Percentiles rank a stretch among this genome's conserved stretches.
Evolutionary conservation across 2,888 invertebrate genomes (phyloP).

Genomic region (Pimpla rufipes): DNA sequence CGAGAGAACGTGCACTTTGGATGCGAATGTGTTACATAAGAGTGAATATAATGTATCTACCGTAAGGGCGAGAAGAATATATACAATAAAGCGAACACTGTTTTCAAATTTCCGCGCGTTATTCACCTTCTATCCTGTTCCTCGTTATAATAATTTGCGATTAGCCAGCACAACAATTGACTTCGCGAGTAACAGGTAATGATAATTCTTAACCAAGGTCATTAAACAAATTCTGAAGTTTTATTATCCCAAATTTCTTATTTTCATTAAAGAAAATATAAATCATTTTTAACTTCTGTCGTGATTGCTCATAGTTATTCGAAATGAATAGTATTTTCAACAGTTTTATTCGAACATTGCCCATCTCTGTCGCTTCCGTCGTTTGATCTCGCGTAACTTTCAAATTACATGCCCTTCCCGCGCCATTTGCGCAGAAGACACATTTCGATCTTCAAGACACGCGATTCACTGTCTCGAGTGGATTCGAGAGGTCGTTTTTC

Average conservation of each 20-base stretch:
- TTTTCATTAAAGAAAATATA: too few species aligned
- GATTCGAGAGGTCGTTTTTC: conserved; percentile 26
- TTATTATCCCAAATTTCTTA: too few species aligned
- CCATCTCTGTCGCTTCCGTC: too few species aligned
- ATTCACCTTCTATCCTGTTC: conserved; percentile 21
- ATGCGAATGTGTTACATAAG: conserved; percentile 68
- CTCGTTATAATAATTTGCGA: neutral
- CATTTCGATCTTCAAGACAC: neutral
- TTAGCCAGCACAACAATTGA: neutral
- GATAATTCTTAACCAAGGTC: too few species aligned
- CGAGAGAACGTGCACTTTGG: conserved; percentile 63
- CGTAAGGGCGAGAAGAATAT: conserved; percentile 77
- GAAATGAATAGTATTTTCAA: too few species aligned
- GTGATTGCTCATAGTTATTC: too few species aligned
- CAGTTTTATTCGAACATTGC: too few species aligned
- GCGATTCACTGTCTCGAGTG: neutral
- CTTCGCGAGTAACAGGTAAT: too few species aligned
- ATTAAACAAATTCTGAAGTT: too few species aligned
- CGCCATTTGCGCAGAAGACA: neutral
- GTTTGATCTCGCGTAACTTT: neutral
- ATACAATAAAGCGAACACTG: conserved; percentile 83
- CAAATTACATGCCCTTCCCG: neutral
- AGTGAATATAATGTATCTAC: conserved; percentile 78
- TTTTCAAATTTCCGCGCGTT: conserved; percentile 76
- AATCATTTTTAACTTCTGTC: too few species aligned